A percentile compares a stretch with the other conserved stretches of the same genome.
Conservation (phyloP, 2,113 vertebrate genomes). For the Lagopus muta region DNA sequence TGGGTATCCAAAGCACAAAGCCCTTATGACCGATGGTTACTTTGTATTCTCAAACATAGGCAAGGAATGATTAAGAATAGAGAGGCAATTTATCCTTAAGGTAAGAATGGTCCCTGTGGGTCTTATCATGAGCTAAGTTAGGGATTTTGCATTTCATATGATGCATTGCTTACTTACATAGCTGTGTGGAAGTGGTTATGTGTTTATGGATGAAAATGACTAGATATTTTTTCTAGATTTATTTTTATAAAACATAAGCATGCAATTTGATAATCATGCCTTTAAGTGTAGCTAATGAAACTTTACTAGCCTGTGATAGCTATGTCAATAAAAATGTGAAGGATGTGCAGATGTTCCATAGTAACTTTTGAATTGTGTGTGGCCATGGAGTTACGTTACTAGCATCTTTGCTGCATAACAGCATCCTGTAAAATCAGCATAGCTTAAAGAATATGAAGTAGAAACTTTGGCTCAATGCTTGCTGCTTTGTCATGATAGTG, state of each 20-base stretch:
- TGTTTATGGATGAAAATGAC: background rate
- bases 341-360: slow-evolving; percentile 42
- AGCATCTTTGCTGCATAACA: background rate
- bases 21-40: background rate
- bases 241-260: slow-evolving; percentile 26
- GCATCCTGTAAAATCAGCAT: background rate
- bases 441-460: background rate
- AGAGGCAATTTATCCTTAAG: background rate
- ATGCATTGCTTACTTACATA: background rate
- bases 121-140: background rate
- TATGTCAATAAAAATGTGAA: slow-evolving; percentile 49
- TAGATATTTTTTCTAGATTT: slow-evolving; percentile 5
- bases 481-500: background rate
- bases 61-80: background rate
- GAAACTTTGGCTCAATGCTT: background rate
- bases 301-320: slow-evolving; percentile 42
- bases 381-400: background rate
- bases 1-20: background rate
- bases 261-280: background rate
- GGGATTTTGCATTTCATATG: fast-evolving
- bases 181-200: background rate
- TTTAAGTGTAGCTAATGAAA: slow-evolving; percentile 59
- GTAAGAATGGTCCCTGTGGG: background rate
- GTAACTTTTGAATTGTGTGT: background rate
- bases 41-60: background rate